Percentiles rank a stretch among this genome's conserved stretches.
Conservation (phyloP, 2,113 vertebrate genomes). For the Gnathonemus echidnorhynchus region DNA sequence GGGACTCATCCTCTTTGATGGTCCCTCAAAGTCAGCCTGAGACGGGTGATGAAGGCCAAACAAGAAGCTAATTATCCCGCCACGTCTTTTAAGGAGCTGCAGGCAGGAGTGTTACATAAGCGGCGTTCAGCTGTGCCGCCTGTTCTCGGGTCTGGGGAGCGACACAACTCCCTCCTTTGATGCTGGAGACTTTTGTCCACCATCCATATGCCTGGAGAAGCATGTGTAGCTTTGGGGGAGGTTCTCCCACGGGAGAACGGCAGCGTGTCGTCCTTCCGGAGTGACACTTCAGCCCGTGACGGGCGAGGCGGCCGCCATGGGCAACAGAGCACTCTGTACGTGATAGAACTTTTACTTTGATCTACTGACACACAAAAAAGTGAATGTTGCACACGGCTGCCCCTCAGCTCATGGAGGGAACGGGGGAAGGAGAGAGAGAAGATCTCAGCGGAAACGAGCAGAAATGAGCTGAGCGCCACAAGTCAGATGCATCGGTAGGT, state of each 20-base stretch:
- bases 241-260: not conserved
- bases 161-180: not conserved
- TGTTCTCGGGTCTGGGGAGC: not conserved
- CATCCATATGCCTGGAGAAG: not conserved
- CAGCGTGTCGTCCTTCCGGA: not conserved
- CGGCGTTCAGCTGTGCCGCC: not conserved
- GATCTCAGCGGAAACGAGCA: too few relatives aligned
- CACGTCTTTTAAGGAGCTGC: not conserved
- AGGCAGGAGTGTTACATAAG: not conserved
- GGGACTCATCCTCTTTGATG: not conserved
- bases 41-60: not conserved
- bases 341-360: not conserved
- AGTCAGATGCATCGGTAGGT: not conserved
- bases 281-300: not conserved
- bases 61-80: constrained; percentile 3
- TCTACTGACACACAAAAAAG: not conserved
- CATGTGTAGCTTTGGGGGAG: not conserved
- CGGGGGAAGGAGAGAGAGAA: not conserved
- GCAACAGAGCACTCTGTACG: not conserved
- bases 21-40: not conserved
- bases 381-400: not conserved
- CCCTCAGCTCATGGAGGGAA: not conserved
- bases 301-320: not conserved
- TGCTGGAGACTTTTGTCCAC: not conserved
- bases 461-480: not conserved